Conservation (phyloP, 2,888 invertebrate genomes). For the Blomia tropicalis region DNA sequence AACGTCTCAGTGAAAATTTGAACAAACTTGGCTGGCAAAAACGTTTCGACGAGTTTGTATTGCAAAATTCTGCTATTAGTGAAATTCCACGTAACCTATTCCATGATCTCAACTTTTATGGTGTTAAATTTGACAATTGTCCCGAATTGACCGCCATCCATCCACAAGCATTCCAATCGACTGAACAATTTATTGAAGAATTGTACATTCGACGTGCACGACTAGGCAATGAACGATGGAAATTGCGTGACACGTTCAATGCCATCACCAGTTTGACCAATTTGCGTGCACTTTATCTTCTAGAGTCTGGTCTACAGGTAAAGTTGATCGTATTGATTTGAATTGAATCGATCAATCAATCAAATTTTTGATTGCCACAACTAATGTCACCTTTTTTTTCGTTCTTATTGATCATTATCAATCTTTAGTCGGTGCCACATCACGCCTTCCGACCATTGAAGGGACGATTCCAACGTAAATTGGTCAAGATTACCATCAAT, state of each 20-base stretch:
- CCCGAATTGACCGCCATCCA: constrained; percentile 21
- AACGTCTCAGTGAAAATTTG: constrained; percentile 18
- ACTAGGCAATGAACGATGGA: constrained; percentile 21
- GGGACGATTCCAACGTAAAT: constrained; percentile 21
- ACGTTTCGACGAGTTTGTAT: constrained; percentile 22
- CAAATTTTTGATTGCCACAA: background rate
- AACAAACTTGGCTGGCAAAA: constrained; percentile 23
- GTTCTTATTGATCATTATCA: too few species aligned
- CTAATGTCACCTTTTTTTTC: background rate
- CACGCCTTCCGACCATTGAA: constrained; percentile 23
- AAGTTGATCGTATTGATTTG: background rate
- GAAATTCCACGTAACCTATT: constrained; percentile 22
- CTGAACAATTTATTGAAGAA: constrained; percentile 22
- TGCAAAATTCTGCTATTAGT: constrained; percentile 20
- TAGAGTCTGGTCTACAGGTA: constrained; percentile 22
- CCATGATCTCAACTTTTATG: constrained; percentile 20
- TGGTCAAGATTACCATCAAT: constrained; percentile 22
- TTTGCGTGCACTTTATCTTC: constrained; percentile 19
- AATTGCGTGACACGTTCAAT: constrained; percentile 20
- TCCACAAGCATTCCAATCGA: constrained; percentile 21
- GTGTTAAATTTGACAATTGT: constrained; percentile 23
- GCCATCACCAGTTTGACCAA: constrained; percentile 22
- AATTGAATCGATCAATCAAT: background rate
- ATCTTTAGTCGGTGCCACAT: constrained; percentile 18
- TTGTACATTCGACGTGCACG: constrained; percentile 17